Conservation (phyloP, 2,113 vertebrate species). For the Odontophorus gujanensis region DNA sequence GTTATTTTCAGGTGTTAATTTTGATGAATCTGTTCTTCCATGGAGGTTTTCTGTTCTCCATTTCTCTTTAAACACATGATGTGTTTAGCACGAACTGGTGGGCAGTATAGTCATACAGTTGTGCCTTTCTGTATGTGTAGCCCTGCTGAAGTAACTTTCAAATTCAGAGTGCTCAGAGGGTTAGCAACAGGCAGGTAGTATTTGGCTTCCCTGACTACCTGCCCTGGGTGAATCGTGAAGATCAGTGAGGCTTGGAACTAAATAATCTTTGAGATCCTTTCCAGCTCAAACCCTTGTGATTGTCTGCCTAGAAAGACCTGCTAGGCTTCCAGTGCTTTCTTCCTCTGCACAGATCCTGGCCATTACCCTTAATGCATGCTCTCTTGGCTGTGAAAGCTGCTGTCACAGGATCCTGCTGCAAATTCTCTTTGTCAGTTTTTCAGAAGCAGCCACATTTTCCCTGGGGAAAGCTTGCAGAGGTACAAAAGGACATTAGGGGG, state of each 20-base stretch:
- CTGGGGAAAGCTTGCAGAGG: not conserved
- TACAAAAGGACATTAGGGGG: not conserved
- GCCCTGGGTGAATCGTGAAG: not conserved
- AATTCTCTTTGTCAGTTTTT: not conserved
- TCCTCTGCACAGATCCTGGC: not conserved
- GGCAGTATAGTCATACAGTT: not conserved
- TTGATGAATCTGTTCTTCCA: not conserved
- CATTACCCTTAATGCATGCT: fast-evolving
- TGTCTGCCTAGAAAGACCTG: not conserved
- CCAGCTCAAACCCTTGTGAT: not conserved
- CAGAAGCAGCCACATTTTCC: not conserved
- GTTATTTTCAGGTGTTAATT: not conserved
- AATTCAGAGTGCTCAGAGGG: not conserved
- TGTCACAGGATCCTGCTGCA: not conserved
- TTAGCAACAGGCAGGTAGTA: not conserved
- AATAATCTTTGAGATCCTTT: not conserved
- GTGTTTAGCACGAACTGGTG: not conserved
- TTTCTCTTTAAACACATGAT: not conserved
- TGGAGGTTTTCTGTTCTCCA: not conserved
- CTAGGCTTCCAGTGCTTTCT: not conserved
- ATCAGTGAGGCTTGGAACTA: not conserved
- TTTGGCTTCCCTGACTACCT: not conserved
- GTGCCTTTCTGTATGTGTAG: not conserved
- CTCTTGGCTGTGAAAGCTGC: not conserved
- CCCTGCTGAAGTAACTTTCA: not conserved